A percentile compares a stretch with the other conserved stretches of the same genome.
These are phyloP conservation scores for Metalampra italica DNA, from an alignment of 2,888 invertebrate genomes.

Conservation along the genomic window DNA sequence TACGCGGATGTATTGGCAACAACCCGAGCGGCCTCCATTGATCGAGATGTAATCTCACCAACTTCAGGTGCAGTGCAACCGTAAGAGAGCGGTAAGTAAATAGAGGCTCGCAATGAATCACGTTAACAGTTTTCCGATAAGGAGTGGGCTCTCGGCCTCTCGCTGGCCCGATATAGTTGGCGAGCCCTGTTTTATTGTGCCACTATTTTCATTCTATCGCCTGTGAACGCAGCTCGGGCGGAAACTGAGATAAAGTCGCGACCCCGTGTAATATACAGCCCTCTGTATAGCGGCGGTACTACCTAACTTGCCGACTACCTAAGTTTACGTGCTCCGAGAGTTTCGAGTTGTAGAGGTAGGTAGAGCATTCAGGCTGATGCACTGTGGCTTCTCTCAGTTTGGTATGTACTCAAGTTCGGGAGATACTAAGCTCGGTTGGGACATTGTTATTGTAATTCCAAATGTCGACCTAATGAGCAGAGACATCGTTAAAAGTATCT, in stretches of 20 bases:
- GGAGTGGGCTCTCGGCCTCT: conserved; percentile 46
- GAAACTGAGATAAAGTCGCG: conserved; percentile 74
- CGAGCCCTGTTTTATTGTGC: conserved; percentile 69
- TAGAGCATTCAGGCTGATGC: not conserved
- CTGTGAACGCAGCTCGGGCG: conserved; percentile 62
- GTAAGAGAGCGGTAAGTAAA: conserved; percentile 48
- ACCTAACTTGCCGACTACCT: conserved; percentile 1
- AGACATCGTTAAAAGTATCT: too few relatives aligned
- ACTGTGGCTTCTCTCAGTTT: not conserved
- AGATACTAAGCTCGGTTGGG: too few relatives aligned
- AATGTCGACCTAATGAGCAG: too few relatives aligned
- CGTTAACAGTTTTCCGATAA: conserved; percentile 71
- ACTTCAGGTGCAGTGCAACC: conserved; percentile 24
- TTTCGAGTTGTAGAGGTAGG: not conserved
- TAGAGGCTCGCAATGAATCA: conserved; percentile 62
- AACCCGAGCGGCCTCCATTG: not conserved
- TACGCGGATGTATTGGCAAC: not conserved
- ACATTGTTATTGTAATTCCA: too few relatives aligned
- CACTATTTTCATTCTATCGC: conserved; percentile 72
- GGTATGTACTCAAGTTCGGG: not conserved
- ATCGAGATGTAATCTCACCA: conserved; percentile 15
- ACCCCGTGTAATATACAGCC: conserved; percentile 61
- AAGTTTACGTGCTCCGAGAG: not conserved
- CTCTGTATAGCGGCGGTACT: conserved; percentile 21
- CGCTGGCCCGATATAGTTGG: conserved; percentile 50